Conservation (phyloP, 2,888 invertebrate species). For the Apocheima hispidaria region DNA sequence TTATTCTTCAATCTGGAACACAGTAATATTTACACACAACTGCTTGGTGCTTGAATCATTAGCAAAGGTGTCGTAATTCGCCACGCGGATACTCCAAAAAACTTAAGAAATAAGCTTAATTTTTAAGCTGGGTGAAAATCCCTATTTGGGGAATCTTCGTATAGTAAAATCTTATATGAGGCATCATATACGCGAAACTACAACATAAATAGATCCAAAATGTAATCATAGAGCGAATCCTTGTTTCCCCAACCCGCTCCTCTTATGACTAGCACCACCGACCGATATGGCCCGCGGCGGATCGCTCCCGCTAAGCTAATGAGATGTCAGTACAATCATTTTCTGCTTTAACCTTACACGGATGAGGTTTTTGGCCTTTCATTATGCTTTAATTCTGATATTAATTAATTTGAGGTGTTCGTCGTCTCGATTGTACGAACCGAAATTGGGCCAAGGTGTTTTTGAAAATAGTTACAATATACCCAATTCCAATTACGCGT, state of each 20-base stretch:
- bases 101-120: too few relatives aligned
- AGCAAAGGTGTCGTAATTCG: too few relatives aligned
- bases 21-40: too few relatives aligned
- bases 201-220: too few relatives aligned
- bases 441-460: slow-evolving; percentile 5
- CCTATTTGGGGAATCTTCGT: too few relatives aligned
- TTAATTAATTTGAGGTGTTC: slow-evolving; percentile 68
- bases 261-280: slow-evolving; percentile 44
- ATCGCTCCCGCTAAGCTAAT: slow-evolving; percentile 83
- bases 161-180: too few relatives aligned
- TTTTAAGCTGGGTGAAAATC: too few relatives aligned
- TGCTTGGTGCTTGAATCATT: too few relatives aligned
- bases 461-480: neutral
- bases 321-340: slow-evolving; percentile 86
- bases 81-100: too few relatives aligned
- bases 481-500: neutral
- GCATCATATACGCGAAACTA: too few relatives aligned
- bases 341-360: slow-evolving; percentile 81
- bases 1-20: too few relatives aligned
- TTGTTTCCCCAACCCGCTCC: neutral
- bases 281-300: slow-evolving; percentile 71
- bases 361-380: slow-evolving; percentile 81
- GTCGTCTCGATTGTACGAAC: slow-evolving; percentile 24
- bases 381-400: slow-evolving; percentile 74
- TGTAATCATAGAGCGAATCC: too few relatives aligned